These are phyloP conservation scores for Diuraphis noxia DNA, from an alignment of 1,140 invertebrate genomes.

Conservation along the genomic window DNA sequence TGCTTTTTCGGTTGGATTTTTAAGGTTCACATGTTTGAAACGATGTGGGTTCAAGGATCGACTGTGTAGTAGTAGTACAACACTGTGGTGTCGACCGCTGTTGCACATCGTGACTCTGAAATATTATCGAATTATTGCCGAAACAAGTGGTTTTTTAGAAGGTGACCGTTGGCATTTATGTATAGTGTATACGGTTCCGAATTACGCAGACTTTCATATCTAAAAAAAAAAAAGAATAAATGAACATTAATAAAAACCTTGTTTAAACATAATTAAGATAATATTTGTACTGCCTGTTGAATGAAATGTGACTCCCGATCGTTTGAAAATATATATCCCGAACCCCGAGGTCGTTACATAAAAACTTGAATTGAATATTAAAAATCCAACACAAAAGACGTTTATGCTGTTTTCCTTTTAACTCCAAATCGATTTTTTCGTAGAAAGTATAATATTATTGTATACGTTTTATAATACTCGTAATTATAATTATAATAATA, in stretches of 20 bases:
- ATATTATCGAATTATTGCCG: not conserved
- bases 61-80: not conserved
- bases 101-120: constrained; percentile 6
- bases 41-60: constrained; percentile 35
- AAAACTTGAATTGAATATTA: not conserved
- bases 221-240: not conserved
- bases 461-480: too few species aligned
- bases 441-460: not conserved
- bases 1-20: not conserved
- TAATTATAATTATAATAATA: not conserved
- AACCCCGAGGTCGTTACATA: not conserved
- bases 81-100: not conserved
- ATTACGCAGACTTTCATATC: not conserved
- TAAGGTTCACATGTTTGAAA: constrained; percentile 3
- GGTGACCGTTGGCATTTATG: constrained; percentile 17
- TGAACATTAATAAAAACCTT: constrained; percentile 4
- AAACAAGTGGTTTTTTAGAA: constrained; percentile 28
- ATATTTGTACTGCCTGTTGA: not conserved
- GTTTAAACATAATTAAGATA: constrained; percentile 17
- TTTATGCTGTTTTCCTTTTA: not conserved
- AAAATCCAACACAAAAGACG: not conserved
- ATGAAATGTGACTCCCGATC: not conserved
- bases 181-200: not conserved
- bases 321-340: not conserved
- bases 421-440: not conserved